phyloP scores from a whole-genome alignment of 1,140 invertebrate genomes.

The Pollicipes pollicipes region DNA sequence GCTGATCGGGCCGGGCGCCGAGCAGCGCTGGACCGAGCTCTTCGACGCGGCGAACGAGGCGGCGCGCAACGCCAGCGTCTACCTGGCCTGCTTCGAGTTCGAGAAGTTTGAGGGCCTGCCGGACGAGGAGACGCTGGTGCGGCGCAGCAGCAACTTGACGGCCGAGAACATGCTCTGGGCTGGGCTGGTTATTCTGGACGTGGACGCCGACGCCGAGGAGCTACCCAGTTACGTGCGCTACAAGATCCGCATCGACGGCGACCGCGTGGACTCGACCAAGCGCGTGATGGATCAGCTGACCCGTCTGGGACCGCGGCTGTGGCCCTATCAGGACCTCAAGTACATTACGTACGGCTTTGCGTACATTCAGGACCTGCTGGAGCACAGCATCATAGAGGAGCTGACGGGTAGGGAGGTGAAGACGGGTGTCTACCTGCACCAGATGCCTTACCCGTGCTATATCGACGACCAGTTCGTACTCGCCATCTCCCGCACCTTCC shows the following conservation, averaged over 20 bases:
- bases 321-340: slow-evolving; percentile 28
- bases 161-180: slow-evolving; percentile 29
- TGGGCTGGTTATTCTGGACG: slow-evolving; percentile 28
- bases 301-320: not conserved
- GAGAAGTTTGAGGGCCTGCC: slow-evolving; percentile 35
- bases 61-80: slow-evolving; percentile 4
- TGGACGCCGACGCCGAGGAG: slow-evolving; percentile 19
- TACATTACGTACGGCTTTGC: slow-evolving; percentile 40
- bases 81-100: slow-evolving; percentile 33
- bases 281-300: slow-evolving; percentile 27
- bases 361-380: slow-evolving; percentile 41
- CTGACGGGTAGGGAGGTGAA: slow-evolving; percentile 26
- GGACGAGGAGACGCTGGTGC: slow-evolving; percentile 29
- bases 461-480: slow-evolving; percentile 37
- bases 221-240: slow-evolving; percentile 34
- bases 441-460: slow-evolving; percentile 43
- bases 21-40: slow-evolving; percentile 3
- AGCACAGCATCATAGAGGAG: slow-evolving; percentile 34
- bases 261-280: slow-evolving; percentile 36
- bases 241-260: slow-evolving; percentile 39
- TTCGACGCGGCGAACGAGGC: slow-evolving; percentile 9
- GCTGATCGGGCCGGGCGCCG: slow-evolving; percentile 20
- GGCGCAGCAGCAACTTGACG: slow-evolving; percentile 23
- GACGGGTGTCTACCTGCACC: slow-evolving; percentile 28
- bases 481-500: slow-evolving; percentile 36